Percentiles rank a stretch among this genome's conserved stretches.
These are phyloP conservation scores for Arenaria interpres DNA, from an alignment of 2,113 vertebrate genomes.

Conservation along the genomic window DNA sequence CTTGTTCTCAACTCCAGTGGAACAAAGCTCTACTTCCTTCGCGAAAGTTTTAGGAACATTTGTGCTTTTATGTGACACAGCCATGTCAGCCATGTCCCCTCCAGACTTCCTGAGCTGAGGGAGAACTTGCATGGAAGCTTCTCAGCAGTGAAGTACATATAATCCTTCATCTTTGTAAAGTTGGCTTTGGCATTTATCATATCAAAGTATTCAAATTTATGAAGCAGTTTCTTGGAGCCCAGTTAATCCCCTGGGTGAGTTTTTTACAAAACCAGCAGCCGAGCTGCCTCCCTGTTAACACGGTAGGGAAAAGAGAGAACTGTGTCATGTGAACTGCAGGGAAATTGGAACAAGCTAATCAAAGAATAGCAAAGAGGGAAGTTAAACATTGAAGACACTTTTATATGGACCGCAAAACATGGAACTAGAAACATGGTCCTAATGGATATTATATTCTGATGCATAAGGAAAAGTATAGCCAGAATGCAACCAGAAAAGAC, in stretches of 20 bases:
- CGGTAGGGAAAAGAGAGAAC: neutral
- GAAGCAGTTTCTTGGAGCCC: slow-evolving; percentile 7
- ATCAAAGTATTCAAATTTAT: slow-evolving; percentile 45
- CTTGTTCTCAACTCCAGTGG: neutral
- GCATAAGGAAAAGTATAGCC: neutral
- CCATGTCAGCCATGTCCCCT: neutral
- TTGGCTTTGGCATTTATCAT: slow-evolving; percentile 17
- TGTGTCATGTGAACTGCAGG: neutral
- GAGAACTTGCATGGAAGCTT: neutral
- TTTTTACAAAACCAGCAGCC: neutral
- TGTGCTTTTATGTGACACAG: neutral
- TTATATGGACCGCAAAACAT: neutral
- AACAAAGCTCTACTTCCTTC: neutral
- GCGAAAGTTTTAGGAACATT: neutral
- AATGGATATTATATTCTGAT: neutral
- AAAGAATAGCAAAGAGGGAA: neutral
- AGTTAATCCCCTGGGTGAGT: neutral
- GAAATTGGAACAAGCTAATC: slow-evolving; percentile 28
- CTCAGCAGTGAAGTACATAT: neutral
- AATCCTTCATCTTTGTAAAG: slow-evolving; percentile 4
- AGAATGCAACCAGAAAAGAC: neutral
- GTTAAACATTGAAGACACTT: neutral
- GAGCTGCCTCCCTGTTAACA: neutral
- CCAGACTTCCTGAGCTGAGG: neutral
- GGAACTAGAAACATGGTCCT: neutral